Conservation (phyloP, 2,113 vertebrate genomes). For the Rattus norvegicus region GRCr8 NC_086029.1:74208001-74208500, state of each 20-base stretch:
- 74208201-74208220: background rate
- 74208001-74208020: background rate
- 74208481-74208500: background rate
- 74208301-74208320: background rate
- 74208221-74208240: background rate
- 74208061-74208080: background rate
- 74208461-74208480: background rate
- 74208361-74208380: background rate
- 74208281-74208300: background rate
- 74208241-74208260: no score
- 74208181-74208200: background rate
- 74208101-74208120: slow-evolving; percentile 17
- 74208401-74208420: background rate
- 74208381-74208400: background rate
- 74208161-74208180: slow-evolving; percentile 3
- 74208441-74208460: background rate
- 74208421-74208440: background rate
- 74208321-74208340: background rate
- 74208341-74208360: background rate
- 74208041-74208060: no score
- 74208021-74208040: no score
- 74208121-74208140: slow-evolving; percentile 24
- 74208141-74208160: slow-evolving; percentile 27
- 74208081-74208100: slow-evolving; percentile 13
- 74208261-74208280: background rate